Base-by-base conservation (phyloP, 1,140 invertebrate species). In the Phymorhynchus buccinoides region DNA sequence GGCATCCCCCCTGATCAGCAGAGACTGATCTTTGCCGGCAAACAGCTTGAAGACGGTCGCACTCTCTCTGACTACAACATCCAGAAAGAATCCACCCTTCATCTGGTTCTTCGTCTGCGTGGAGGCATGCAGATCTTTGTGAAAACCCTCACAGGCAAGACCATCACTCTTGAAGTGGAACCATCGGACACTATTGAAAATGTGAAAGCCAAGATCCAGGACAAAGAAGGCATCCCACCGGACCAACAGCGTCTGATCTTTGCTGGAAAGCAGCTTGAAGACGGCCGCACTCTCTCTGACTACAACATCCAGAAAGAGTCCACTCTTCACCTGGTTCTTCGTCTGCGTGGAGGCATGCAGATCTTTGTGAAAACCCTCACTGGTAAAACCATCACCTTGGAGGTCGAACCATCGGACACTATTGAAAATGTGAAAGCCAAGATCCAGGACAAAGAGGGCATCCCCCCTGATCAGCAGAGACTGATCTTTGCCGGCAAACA, bases 351-450 rank as follows among this genome's bases (percentile, higher is more conserved):
- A 94, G 98, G 98, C 32, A 94, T 95, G 88, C 88, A 88, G 68
- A 88, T 88, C 84, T 89, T 89, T 75, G 88, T 89, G 48, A 89
- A 89, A 78, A 89, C 88, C 75, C 81, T 89, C 42, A 89, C 88
- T 94, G 97, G 97, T 87, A 98, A 98, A 94, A 98, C 97, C 94
- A 98, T 98, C 94, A 97, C 97, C 89, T 96, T 98, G 89, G 97
- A 98, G 94, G 97, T 98, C 88, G 97, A 98, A 92, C 95, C 96
- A 0, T 97, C 96, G 27, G 97, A 98, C 92, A 97, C 97, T 42
- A 95, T 88, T 85, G 87, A 89, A 18, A 89, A 89, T 86, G 88
- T 98, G 4, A 98, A 98, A 93, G 96, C 96, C 39, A 97, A 98
- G 92, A 97, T 98, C 91, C 97, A 98, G 93, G 96, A 96, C 88